A percentile compares a stretch with the other conserved stretches of the same genome.
Conservation (phyloP, 2,113 vertebrate genomes). For the Corvus moneduloides region DNA sequence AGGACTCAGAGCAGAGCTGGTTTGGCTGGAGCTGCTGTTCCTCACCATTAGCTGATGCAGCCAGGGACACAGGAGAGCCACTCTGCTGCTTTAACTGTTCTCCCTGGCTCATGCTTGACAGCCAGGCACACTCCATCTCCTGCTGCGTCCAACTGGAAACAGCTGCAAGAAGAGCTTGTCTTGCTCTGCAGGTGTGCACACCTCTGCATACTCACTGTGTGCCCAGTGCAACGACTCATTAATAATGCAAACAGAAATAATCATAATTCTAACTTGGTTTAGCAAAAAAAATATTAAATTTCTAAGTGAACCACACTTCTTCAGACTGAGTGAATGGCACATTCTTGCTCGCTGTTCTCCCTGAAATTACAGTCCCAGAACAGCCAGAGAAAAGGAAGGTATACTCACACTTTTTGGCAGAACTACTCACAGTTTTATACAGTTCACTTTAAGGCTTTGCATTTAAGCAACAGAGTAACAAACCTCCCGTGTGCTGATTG, state of each 20-base stretch:
- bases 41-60: not conserved
- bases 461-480: not conserved
- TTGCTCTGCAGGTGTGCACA: not conserved
- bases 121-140: not conserved
- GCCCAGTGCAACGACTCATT: not conserved
- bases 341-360: not conserved
- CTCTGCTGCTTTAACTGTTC: not conserved
- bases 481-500: not conserved
- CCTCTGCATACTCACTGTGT: fast-evolving
- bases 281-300: not conserved
- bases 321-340: not conserved
- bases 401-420: not conserved
- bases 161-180: not conserved
- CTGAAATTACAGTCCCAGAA: not conserved
- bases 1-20: not conserved
- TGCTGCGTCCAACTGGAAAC: not conserved
- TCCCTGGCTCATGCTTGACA: not conserved
- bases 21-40: not conserved
- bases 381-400: not conserved
- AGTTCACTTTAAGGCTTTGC: not conserved
- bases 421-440: not conserved
- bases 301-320: not conserved
- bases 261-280: not conserved
- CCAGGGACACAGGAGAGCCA: not conserved
- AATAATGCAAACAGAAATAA: not conserved